Evolutionary conservation across 2,113 vertebrate genomes (phyloP), one percentile per base, ranked within the genome.

Genomic region (Pteronura brasiliensis): DNA sequence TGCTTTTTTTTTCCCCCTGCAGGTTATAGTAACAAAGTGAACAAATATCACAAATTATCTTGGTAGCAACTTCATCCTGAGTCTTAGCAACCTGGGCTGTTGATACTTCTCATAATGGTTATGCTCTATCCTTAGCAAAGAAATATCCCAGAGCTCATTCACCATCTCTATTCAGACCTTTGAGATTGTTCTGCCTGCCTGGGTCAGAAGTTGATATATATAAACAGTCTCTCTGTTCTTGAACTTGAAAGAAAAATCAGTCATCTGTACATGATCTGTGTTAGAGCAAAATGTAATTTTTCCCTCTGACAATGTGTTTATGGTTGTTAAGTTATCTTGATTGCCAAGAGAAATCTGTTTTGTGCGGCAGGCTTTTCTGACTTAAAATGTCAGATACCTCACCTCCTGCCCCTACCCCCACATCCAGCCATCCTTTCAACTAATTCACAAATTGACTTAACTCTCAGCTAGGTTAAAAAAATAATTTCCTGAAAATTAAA

Each of bases 271-370:
- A 98, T 96, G 96, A 99, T 98, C 98, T 98, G 96, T 96, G 97
- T 98, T 98, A 93, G 84, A 98, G 98, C 88, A 98, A 98, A 99
- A 98, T 97, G 98, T 98, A 98, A 98, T 98, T 99, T 99, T 98
- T 98, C 85, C 97, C 93, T 97, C 96, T 99, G 98, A 99, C 98
- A 98, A 97, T 4, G 83, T 98, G 98, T 98, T 98, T 98, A 98
- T 98, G 97, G 96, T 98, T 98, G 97, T 98, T 98, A 98, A 98
- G 97, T 95, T 98, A 98, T 98, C 98, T 98, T 98, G 98, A 99
- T 99, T 98, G 98, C 98, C 97, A 98, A 98, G 92, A 98, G 87
- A 98, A 98, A 98, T 98, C 97, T 98, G 97, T 98, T 98, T 98
- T 97, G 96, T 96, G 86, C 2, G 0, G 90, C 97, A 97, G 95